phyloP scores from a whole-genome alignment of 1,140 invertebrate genomes.

The Callitettix versicolor region DNA sequence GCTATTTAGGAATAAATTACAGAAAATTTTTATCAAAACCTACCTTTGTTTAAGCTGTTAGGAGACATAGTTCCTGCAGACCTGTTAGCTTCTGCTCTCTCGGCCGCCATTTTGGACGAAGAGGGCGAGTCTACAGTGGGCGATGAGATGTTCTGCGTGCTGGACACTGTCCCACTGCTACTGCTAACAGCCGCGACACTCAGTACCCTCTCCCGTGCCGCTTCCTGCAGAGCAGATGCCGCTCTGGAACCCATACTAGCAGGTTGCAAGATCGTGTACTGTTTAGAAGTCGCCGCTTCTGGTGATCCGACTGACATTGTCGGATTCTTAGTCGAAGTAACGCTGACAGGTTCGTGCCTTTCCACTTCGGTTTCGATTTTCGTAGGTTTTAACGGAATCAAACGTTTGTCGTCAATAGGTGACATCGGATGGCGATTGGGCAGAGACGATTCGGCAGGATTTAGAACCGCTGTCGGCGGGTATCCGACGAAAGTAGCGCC shows the following conservation, averaged over 20 bases:
- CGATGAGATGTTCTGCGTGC: background rate
- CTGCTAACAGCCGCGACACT: conserved; percentile 51
- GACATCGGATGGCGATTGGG: conserved; percentile 24
- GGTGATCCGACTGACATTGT: conserved; percentile 37
- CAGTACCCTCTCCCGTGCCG: conserved; percentile 51
- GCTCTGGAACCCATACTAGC: conserved; percentile 63
- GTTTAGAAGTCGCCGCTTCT: conserved; percentile 43
- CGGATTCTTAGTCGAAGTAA: conserved; percentile 8
- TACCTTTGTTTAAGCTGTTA: conserved; percentile 61
- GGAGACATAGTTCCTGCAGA: conserved; percentile 49
- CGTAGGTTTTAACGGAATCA: conserved; percentile 36
- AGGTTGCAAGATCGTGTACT: conserved; percentile 74
- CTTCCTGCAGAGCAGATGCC: conserved; percentile 64
- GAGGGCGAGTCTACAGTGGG: conserved; percentile 4
- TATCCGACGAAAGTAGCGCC: conserved; percentile 52
- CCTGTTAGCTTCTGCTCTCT: conserved; percentile 30
- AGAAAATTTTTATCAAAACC: no score
- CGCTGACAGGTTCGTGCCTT: conserved; percentile 23
- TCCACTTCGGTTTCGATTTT: conserved; percentile 31
- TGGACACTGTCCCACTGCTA: conserved; percentile 24
- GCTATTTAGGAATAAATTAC: no score
- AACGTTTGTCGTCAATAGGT: no score
- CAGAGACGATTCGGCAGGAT: conserved; percentile 30
- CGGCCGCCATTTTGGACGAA: conserved; percentile 23
- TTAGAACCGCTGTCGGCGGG: conserved; percentile 34